Evolutionary conservation across 1,140 invertebrate genomes (phyloP), one percentile per base, ranked within the genome.

Genomic region (Atta colombica): DNA sequence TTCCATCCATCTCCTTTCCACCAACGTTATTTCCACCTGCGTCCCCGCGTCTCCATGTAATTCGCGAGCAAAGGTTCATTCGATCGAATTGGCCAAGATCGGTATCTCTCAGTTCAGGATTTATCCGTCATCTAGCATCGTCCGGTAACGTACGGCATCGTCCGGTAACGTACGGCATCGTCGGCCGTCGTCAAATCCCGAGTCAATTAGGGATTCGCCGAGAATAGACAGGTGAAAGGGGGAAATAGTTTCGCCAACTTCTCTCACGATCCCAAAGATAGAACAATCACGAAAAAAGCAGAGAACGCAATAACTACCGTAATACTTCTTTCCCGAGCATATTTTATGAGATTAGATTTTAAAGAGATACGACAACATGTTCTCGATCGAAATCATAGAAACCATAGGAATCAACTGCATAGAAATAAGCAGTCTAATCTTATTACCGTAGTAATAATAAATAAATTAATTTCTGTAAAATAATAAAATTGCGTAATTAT

Each of bases 171-270:
- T 45, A 45, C 39, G 39, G 39, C 10, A 45, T 45, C 39, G 39
- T 45, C 39, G 8, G 39, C 39, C 39, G 39, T 45, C 39, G 39
- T 12, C 39, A 45, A 45, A 45, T 45, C 39, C 39, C 39, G 39
- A 88, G 88, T 88, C 89, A 90, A 90, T 90, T 90, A 90, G 49
- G 63, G 87, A 88, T 71, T 78, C 51, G 66, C 65, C 35, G 69
- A 31, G 61, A 39, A 87, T 87, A 75, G 88, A 77, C 75, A 86
- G 55, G 72, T 85, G 87, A 86, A 88, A 88, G 82, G 72, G 74
- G 65, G 25, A 89, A 88, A 88, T 86, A 60, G 71, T 88, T 89
- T 89, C 39, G 69, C 58, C 35, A 45, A 58, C 51, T 45, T 82
- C 68, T 82, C 68, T 72, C 53, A 65, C 66, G 53, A 69, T 80